Conservation (phyloP, 37 sponge, comb jelly and placozoan genomes). For the Hormiphora californensis region DNA sequence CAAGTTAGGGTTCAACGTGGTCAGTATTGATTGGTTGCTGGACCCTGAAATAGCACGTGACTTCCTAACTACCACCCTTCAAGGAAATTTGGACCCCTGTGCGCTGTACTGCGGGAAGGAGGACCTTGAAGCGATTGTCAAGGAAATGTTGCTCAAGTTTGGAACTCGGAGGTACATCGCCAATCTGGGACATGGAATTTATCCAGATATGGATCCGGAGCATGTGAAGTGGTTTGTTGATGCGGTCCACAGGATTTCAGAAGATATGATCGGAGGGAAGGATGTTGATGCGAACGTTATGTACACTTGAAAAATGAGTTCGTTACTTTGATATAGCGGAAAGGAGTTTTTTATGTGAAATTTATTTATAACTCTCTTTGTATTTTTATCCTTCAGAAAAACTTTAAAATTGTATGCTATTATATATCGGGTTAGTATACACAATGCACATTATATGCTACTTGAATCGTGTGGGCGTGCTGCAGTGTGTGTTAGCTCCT, state of each 20-base stretch:
- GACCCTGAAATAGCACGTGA: slow-evolving; percentile 68
- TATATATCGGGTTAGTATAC: no score
- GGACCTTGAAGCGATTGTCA: slow-evolving; percentile 52
- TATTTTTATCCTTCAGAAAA: no score
- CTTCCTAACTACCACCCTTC: not conserved
- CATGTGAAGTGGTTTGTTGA: slow-evolving; percentile 70
- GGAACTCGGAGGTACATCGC: slow-evolving; percentile 77
- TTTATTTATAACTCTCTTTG: no score
- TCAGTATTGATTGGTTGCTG: slow-evolving; percentile 89
- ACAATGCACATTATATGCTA: no score
- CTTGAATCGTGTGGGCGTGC: no score
- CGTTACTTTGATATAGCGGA: no score
- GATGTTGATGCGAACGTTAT: no score
- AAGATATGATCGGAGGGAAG: no score
- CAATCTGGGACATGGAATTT: slow-evolving; percentile 93
- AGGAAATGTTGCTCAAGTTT: slow-evolving; percentile 68
- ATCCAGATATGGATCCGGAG: slow-evolving; percentile 79
- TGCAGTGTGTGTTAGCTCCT: no score
- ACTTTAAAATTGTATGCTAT: no score
- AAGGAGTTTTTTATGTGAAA: no score
- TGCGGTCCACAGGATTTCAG: slow-evolving; percentile 61
- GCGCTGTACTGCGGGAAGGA: slow-evolving; percentile 54
- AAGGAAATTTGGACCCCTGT: slow-evolving; percentile 52
- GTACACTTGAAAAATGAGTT: no score
- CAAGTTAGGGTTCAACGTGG: slow-evolving; percentile 68